phyloP scores from a whole-genome alignment of 2,888 invertebrate genomes.

The Watsonalla cultraria region DNA sequence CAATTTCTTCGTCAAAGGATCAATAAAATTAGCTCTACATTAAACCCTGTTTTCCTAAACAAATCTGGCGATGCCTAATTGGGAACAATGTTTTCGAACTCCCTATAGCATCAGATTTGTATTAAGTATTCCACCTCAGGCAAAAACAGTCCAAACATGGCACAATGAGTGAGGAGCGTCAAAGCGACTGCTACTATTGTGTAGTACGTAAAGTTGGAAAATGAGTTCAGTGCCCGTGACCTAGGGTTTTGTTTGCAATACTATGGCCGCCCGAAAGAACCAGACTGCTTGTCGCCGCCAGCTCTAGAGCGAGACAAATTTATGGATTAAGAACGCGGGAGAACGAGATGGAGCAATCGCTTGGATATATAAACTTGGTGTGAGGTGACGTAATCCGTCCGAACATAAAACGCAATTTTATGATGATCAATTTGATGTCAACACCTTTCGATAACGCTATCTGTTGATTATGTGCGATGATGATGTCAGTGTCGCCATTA shows the following conservation, averaged over 20 bases:
- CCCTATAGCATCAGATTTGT: conserved; percentile 10
- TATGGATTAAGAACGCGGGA: conserved; percentile 35
- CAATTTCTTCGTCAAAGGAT: not conserved
- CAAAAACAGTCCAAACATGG: conserved; percentile 32
- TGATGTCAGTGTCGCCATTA: conserved; percentile 8
- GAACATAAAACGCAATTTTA: conserved; percentile 53
- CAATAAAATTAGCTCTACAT: not conserved
- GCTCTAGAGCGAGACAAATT: conserved; percentile 54
- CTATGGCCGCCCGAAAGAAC: conserved; percentile 56
- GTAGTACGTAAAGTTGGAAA: conserved; percentile 42
- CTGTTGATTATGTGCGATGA: conserved; percentile 6
- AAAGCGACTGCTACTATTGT: conserved; percentile 35
- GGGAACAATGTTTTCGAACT: not conserved
- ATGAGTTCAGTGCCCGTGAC: conserved; percentile 65
- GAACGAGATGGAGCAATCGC: conserved; percentile 54
- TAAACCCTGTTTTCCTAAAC: not conserved
- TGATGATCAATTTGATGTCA: conserved; percentile 38
- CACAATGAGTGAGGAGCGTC: conserved; percentile 31
- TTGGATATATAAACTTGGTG: conserved; percentile 56
- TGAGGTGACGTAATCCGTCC: conserved; percentile 51
- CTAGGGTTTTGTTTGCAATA: conserved; percentile 71
- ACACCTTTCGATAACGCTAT: conserved; percentile 19
- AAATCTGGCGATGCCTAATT: not conserved
- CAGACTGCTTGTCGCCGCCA: conserved; percentile 77
- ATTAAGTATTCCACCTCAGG: conserved; percentile 36